A percentile compares a stretch with the other conserved stretches of the same genome.
Conservation (phyloP, 1,140 invertebrate species). For the Drosophila pseudoananassae region DNA sequence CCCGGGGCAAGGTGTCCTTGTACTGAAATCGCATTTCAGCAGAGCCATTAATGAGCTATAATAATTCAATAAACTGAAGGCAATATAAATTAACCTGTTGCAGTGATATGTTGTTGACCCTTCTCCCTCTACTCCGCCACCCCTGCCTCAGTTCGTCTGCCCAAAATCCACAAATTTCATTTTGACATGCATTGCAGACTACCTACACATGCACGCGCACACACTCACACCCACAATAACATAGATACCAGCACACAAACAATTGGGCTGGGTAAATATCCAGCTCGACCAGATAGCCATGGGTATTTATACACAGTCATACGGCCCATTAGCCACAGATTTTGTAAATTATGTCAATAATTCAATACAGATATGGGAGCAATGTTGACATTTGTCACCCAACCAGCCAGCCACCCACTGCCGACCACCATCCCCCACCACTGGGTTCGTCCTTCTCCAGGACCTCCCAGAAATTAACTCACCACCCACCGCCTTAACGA, state of each 20-base stretch:
- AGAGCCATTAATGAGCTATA: slow-evolving; percentile 73
- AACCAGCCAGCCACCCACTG: background rate
- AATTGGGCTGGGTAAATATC: slow-evolving; percentile 27
- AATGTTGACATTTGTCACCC: slow-evolving; percentile 69
- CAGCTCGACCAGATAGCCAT: slow-evolving; percentile 47
- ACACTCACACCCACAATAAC: slow-evolving; percentile 4
- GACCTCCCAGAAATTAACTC: background rate
- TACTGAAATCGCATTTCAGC: slow-evolving; percentile 60
- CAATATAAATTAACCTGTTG: slow-evolving; percentile 80
- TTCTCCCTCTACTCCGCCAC: background rate
- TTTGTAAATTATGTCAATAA: slow-evolving; percentile 83
- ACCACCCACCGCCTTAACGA: slow-evolving; percentile 52
- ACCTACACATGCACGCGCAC: slow-evolving; percentile 23
- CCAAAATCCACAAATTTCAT: slow-evolving; percentile 65
- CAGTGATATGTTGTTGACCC: slow-evolving; percentile 16
- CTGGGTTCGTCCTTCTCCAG: background rate
- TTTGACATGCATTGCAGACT: slow-evolving; percentile 66
- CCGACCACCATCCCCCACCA: background rate
- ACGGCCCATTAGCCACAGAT: slow-evolving; percentile 80
- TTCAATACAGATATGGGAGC: slow-evolving; percentile 78
- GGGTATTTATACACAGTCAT: slow-evolving; percentile 65
- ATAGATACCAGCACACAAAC: slow-evolving; percentile 4
- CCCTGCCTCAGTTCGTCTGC: background rate
- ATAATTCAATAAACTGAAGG: slow-evolving; percentile 79
- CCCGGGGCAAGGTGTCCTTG: slow-evolving; percentile 10